A percentile compares a stretch with the other conserved stretches of the same genome.
Conservation (phyloP, 2,113 vertebrate genomes). For the Eptesicus fuscus region DNA sequence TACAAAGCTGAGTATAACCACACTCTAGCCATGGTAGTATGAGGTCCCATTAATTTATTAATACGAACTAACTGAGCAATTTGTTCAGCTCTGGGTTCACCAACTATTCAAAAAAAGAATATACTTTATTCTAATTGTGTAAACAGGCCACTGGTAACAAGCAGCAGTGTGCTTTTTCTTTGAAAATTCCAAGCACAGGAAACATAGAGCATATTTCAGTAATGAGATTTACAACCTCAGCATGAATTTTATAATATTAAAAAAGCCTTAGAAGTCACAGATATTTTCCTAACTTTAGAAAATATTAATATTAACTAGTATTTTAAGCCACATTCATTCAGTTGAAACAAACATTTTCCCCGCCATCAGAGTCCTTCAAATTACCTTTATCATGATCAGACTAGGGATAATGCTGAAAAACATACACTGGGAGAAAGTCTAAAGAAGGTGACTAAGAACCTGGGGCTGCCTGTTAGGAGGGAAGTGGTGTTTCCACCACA, state of each 20-base stretch:
- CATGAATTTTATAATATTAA: neutral
- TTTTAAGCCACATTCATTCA: slow-evolving; percentile 15
- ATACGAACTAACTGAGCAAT: neutral
- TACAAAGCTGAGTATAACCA: neutral
- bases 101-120: slow-evolving; percentile 10
- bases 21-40: neutral
- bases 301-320: neutral
- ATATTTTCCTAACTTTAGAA: neutral
- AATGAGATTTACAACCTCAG: neutral
- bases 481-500: slow-evolving; percentile 35
- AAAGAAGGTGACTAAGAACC: slow-evolving; percentile 28
- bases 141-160: neutral
- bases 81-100: neutral
- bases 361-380: neutral
- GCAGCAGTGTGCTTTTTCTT: neutral
- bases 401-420: neutral
- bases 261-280: neutral
- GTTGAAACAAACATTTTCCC: slow-evolving; percentile 1
- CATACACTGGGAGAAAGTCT: neutral
- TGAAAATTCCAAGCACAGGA: neutral
- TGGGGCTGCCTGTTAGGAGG: neutral
- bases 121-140: neutral
- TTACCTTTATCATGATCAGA: neutral
- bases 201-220: neutral
- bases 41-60: neutral